A percentile compares a stretch with the other conserved stretches of the same genome.
These are phyloP conservation scores for Ptyas mucosa DNA, from an alignment of 2,113 vertebrate species.

Conservation along the genomic window DNA sequence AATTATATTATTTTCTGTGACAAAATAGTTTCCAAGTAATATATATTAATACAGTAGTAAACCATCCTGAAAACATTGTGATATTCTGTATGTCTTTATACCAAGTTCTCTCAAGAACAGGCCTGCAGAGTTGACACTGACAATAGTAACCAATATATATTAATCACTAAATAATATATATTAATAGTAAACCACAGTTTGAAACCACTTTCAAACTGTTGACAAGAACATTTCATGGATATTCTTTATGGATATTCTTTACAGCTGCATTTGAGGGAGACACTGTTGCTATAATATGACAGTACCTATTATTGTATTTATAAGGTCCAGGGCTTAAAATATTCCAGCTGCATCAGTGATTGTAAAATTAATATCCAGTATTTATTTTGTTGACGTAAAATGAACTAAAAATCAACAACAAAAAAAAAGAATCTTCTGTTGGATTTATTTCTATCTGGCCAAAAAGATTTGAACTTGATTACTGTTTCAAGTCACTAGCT, in stretches of 20 bases:
- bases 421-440: background rate
- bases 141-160: background rate
- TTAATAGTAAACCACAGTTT: background rate
- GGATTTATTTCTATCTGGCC: background rate
- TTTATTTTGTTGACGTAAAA: background rate
- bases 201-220: background rate
- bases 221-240: background rate
- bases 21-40: background rate
- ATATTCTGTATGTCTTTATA: background rate
- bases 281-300: background rate
- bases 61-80: background rate
- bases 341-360: background rate
- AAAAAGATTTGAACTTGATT: background rate
- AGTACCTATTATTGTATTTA: background rate
- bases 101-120: background rate
- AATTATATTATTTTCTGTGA: background rate
- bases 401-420: background rate
- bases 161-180: background rate
- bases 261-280: background rate
- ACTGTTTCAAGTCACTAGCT: background rate
- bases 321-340: background rate
- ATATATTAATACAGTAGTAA: background rate
- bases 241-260: background rate
- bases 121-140: background rate
- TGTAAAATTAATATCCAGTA: background rate